These are phyloP conservation scores for Agrotis exclamationis DNA, from an alignment of 2,888 invertebrate species.

Conservation along the genomic window DNA sequence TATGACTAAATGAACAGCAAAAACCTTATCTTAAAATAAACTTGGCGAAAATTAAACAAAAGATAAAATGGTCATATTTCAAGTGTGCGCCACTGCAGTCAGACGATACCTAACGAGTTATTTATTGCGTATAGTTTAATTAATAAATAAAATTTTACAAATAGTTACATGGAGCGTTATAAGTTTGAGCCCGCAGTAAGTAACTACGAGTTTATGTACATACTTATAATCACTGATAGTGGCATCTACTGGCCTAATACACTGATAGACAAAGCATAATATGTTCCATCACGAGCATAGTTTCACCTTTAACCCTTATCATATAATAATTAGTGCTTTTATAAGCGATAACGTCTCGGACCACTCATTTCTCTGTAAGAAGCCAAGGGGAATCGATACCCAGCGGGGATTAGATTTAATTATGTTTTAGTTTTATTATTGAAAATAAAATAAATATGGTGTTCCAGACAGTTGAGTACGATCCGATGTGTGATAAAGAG, in stretches of 20 bases:
- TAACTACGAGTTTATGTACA: slow-evolving; percentile 41
- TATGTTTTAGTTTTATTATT: slow-evolving; percentile 42
- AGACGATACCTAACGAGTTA: slow-evolving; percentile 17
- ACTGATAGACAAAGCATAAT: slow-evolving; percentile 45
- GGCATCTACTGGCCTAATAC: slow-evolving; percentile 43
- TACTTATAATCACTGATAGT: slow-evolving; percentile 24
- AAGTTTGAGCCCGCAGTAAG: slow-evolving; percentile 73
- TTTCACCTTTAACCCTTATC: slow-evolving; percentile 71
- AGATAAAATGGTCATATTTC: slow-evolving; percentile 42
- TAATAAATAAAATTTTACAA: neutral
- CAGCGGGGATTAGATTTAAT: slow-evolving; percentile 33
- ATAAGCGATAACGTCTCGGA: slow-evolving; percentile 52
- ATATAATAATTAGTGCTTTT: slow-evolving; percentile 59
- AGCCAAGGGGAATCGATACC: slow-evolving; percentile 53
- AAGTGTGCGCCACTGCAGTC: slow-evolving; percentile 33
- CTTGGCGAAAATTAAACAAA: slow-evolving; percentile 35
- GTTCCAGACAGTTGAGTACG: slow-evolving; percentile 86
- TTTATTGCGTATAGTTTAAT: slow-evolving; percentile 9
- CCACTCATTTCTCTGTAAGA: slow-evolving; percentile 65
- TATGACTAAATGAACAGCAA: neutral
- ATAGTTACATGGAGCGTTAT: slow-evolving; percentile 72
- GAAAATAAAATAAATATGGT: slow-evolving; percentile 75
- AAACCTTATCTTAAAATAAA: slow-evolving; percentile 42
- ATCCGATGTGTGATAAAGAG: slow-evolving; percentile 93
- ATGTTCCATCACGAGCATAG: slow-evolving; percentile 54